Conservation (phyloP, 2,113 vertebrate species). For the Pseudopodoces humilis region DNA sequence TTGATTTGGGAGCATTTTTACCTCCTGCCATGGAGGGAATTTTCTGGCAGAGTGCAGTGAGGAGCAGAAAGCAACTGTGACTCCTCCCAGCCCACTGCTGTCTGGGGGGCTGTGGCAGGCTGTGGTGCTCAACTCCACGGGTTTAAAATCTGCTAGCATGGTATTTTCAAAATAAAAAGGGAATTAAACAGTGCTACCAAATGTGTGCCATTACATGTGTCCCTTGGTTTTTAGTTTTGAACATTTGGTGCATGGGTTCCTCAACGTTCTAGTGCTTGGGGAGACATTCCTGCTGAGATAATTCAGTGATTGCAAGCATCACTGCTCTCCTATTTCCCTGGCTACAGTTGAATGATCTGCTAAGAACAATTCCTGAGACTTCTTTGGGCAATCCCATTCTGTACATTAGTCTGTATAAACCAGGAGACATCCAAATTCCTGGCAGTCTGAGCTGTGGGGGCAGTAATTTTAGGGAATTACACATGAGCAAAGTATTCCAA, state of each 20-base stretch:
- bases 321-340: neutral
- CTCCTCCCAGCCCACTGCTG: neutral
- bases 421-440: neutral
- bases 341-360: neutral
- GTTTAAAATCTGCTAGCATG: neutral
- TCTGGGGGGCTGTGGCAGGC: fast-evolving
- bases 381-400: neutral
- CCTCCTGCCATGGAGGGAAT: neutral
- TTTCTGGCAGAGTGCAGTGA: neutral
- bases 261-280: neutral
- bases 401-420: neutral
- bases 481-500: neutral
- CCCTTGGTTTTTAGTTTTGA: neutral
- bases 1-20: neutral
- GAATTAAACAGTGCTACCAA: neutral
- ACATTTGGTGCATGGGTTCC: neutral
- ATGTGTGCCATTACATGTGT: fast-evolving
- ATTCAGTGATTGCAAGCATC: neutral
- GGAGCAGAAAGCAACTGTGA: neutral
- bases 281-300: neutral
- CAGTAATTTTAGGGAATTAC: neutral
- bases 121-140: neutral
- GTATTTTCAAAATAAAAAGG: neutral
- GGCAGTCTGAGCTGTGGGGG: neutral
- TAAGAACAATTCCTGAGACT: neutral